Conservation (phyloP, 2,888 invertebrate genomes). For the Eustalomyia histrio region DNA sequence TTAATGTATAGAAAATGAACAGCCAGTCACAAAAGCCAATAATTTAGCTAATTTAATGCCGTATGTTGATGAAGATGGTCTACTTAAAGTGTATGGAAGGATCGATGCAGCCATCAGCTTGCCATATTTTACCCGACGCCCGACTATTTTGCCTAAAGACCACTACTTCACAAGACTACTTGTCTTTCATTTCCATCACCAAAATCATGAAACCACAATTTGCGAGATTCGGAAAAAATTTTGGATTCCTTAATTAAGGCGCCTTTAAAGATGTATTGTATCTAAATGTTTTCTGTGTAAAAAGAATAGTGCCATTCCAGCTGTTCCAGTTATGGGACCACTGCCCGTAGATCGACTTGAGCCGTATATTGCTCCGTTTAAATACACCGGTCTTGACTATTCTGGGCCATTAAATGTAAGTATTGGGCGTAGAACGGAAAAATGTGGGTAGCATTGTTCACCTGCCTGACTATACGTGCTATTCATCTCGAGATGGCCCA, state of each 20-base stretch:
- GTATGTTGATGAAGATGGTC: no score
- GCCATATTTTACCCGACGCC: no score
- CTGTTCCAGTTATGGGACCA: conserved; percentile 61
- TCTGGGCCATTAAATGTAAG: conserved; percentile 51
- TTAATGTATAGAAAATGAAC: no score
- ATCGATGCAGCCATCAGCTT: no score
- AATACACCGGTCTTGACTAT: conserved; percentile 45
- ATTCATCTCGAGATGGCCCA: conserved; percentile 50
- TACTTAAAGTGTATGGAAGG: no score
- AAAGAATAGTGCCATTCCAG: conserved; percentile 24
- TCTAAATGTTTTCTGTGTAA: conserved; percentile 42
- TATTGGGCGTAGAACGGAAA: conserved; percentile 41
- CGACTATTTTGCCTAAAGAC: conserved; percentile 55
- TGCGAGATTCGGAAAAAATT: conserved; percentile 41
- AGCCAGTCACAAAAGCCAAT: no score
- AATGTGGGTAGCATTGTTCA: conserved; percentile 65
- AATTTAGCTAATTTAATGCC: no score
- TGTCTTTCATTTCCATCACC: conserved; percentile 47
- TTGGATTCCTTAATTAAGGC: conserved; percentile 49
- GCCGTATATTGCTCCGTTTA: conserved; percentile 26
- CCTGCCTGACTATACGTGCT: conserved; percentile 59
- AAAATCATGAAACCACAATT: conserved; percentile 57
- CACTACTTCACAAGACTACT: conserved; percentile 50
- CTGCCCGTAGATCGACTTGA: conserved; percentile 36
- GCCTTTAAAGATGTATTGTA: conserved; percentile 33